Evolutionary conservation across 2,888 invertebrate genomes (phyloP).

Genomic region (Abrostola tripartita): DNA sequence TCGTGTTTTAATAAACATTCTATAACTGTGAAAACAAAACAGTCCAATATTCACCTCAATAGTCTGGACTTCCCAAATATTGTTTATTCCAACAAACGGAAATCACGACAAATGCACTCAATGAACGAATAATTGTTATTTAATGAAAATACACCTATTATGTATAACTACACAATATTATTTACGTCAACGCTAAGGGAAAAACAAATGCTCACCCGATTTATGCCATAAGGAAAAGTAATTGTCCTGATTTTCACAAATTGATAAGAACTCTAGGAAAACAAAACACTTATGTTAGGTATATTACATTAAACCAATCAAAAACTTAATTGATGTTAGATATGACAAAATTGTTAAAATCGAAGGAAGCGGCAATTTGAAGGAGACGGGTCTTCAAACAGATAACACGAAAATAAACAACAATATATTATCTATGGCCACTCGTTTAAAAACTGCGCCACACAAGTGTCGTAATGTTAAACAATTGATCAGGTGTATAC

Average conservation of each 20-base stretch:
- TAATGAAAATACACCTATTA: constrained; percentile 17
- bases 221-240: constrained; percentile 14
- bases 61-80: too few relatives aligned
- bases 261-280: not conserved
- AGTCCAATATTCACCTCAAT: too few relatives aligned
- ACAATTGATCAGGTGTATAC: constrained; percentile 33
- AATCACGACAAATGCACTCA: not conserved
- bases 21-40: too few relatives aligned
- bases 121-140: constrained; percentile 14
- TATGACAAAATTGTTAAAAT: not conserved
- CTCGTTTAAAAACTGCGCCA: constrained; percentile 25
- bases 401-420: constrained; percentile 22
- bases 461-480: constrained; percentile 22
- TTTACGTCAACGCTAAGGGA: constrained; percentile 31
- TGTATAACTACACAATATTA: not conserved
- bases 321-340: not conserved
- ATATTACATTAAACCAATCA: not conserved
- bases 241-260: not conserved
- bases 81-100: too few relatives aligned
- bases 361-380: too few relatives aligned
- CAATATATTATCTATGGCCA: constrained; percentile 22
- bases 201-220: constrained; percentile 7
- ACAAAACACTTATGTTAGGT: not conserved
- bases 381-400: not conserved
- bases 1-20: too few relatives aligned